These are phyloP conservation scores for Plusia festucae DNA, from an alignment of 2,888 invertebrate genomes.

Conservation along the genomic window DNA sequence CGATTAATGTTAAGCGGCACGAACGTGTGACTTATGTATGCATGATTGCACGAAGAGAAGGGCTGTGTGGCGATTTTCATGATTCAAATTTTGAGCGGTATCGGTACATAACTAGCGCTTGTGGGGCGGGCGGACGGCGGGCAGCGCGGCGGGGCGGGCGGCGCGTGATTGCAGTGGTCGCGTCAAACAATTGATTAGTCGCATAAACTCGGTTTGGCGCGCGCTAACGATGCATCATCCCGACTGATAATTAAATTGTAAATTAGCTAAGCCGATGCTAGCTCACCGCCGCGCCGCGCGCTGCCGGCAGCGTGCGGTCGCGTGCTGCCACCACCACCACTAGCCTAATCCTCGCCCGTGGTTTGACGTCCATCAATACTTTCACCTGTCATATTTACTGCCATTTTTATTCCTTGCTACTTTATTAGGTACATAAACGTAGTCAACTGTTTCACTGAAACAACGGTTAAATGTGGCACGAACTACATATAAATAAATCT, in stretches of 20 bases:
- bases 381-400: conserved; percentile 30
- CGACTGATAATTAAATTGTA: conserved; percentile 88
- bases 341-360: conserved; percentile 52
- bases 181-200: conserved; percentile 90
- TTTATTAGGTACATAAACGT: neutral
- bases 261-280: conserved; percentile 87
- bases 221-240: conserved; percentile 89
- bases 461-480: conserved; percentile 23
- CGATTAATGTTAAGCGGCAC: conserved; percentile 45
- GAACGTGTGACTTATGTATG: conserved; percentile 46
- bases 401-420: neutral
- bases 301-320: conserved; percentile 64
- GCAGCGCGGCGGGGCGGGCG: conserved; percentile 68
- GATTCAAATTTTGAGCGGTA: conserved; percentile 39
- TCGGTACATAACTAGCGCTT: conserved; percentile 34
- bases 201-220: conserved; percentile 89
- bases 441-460: conserved; percentile 5
- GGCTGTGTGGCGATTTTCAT: conserved; percentile 38
- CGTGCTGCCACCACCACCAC: conserved; percentile 40
- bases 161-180: conserved; percentile 87
- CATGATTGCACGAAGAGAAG: conserved; percentile 44
- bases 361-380: conserved; percentile 63
- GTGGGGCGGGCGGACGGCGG: conserved; percentile 57
- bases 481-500: conserved; percentile 40
- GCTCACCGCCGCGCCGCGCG: conserved; percentile 74